These are phyloP conservation scores for Oreochromis tanganicae DNA, from an alignment of 2,113 vertebrate genomes.

Conservation along the genomic window DNA sequence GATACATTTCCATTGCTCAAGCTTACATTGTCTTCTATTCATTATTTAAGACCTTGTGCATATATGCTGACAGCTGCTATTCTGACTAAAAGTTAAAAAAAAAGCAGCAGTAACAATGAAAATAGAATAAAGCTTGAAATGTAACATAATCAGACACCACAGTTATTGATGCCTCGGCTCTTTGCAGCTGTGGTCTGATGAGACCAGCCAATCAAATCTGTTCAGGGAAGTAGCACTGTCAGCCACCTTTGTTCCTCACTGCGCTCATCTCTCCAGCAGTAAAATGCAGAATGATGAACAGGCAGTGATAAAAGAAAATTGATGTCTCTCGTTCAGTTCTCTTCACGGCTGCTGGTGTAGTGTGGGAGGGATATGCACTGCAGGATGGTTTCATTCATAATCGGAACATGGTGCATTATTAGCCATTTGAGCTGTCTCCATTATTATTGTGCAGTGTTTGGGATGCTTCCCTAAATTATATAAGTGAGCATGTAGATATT, in stretches of 20 bases:
- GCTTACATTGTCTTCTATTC: background rate
- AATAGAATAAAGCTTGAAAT: background rate
- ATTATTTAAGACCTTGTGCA: conserved; percentile 12
- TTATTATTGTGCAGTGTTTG: background rate
- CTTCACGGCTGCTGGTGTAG: background rate
- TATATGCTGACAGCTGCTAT: background rate
- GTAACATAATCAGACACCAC: conserved; percentile 4
- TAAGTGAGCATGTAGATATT: background rate
- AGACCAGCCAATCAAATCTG: conserved; percentile 50
- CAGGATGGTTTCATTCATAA: background rate
- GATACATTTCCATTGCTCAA: background rate
- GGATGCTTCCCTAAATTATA: background rate
- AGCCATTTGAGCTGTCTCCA: background rate
- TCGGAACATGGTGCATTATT: background rate
- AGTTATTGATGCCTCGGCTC: conserved; percentile 35
- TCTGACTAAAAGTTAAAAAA: background rate
- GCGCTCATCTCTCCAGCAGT: conserved; percentile 37
- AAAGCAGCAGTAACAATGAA: background rate
- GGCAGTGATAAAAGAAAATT: conserved; percentile 60
- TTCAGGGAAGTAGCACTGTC: conserved; percentile 52
- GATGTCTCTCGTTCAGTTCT: conserved; percentile 32
- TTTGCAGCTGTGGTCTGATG: conserved; percentile 59
- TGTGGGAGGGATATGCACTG: background rate
- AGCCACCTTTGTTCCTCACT: conserved; percentile 52
- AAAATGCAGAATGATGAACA: conserved; percentile 52